Conservation (phyloP, 2,797 vertebrate species). For the Tinamus major region DNA sequence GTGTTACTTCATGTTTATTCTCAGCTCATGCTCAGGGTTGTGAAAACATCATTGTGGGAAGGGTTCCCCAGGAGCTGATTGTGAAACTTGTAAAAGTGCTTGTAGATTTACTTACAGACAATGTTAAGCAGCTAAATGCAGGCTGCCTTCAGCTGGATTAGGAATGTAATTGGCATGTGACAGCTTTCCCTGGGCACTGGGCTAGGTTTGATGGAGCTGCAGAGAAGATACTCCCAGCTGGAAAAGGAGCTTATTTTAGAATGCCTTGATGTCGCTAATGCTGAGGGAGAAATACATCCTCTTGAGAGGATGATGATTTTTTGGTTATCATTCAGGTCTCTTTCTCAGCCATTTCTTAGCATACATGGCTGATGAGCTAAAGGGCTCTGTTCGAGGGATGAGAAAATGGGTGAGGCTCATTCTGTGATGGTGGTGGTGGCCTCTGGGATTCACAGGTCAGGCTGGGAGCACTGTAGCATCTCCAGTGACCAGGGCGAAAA, state of each 20-base stretch:
- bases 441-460: background rate
- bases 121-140: background rate
- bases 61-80: background rate
- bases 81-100: background rate
- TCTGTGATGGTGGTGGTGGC: background rate
- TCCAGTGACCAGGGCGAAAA: background rate
- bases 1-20: background rate
- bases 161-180: background rate
- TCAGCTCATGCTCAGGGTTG: background rate
- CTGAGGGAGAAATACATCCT: background rate
- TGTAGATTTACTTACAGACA: background rate
- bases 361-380: accelerated
- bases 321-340: background rate
- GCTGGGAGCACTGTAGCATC: background rate
- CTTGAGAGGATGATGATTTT: background rate
- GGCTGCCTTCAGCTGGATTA: background rate
- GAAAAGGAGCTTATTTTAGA: background rate
- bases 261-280: background rate
- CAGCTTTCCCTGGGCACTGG: accelerated
- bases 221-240: background rate
- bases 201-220: background rate
- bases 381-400: too few relatives aligned
- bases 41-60: background rate
- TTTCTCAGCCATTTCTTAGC: background rate
- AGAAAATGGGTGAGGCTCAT: background rate